Evolutionary conservation across 2,888 invertebrate species (phyloP), one percentile per base, ranked within the genome.

Genomic region (Zele albiditarsus): DNA sequence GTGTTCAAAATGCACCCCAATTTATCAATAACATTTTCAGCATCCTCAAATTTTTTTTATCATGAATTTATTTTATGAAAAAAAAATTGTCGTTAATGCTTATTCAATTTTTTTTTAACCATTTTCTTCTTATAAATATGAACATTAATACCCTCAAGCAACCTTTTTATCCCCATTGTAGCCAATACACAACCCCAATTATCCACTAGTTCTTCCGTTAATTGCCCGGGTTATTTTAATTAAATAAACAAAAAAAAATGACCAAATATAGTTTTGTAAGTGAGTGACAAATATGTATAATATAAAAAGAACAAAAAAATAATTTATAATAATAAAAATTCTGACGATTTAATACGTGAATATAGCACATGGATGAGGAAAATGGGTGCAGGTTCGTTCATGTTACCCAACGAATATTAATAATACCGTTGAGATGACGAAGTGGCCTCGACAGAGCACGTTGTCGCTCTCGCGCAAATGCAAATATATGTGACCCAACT

Each of bases 351-450:
- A 60, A 10, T 14, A 25, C 27, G n/a, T 27, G 25, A 60, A 60
- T 60, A 14, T 60, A 16, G 6, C n/a, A 12, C 20, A 5, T 53
- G n/a, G 60, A 60, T 60, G 60, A 60, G 60, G n/a, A 60, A 38
- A 60, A 60, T 14, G 12, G 27, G 60, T 10, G 60, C 60, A 28
- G 27, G 60, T 60, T 28, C 14, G 60, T 16, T 60, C 27, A 16
- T 28, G 28, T 28, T 53, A 20, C 28, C 16, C 27, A n/a, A 27
- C 28, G 60, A 60, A 60, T 60, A 60, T 60, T 60, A 60, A 60
- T 60, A 60, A 60, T 60, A 60, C 27, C 60, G 60, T 60, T 28
- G 60, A 60, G 60, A 60, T 60, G 60, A 60, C 60, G 60, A 60
- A 60, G 60, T 60, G 60, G 60, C 28, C 60, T 14, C 25, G 60